Percentiles rank a stretch among this genome's conserved stretches.
These are phyloP conservation scores for Dryocosmus kuriphilus DNA, from an alignment of 2,888 invertebrate species.

Conservation along the genomic window DNA sequence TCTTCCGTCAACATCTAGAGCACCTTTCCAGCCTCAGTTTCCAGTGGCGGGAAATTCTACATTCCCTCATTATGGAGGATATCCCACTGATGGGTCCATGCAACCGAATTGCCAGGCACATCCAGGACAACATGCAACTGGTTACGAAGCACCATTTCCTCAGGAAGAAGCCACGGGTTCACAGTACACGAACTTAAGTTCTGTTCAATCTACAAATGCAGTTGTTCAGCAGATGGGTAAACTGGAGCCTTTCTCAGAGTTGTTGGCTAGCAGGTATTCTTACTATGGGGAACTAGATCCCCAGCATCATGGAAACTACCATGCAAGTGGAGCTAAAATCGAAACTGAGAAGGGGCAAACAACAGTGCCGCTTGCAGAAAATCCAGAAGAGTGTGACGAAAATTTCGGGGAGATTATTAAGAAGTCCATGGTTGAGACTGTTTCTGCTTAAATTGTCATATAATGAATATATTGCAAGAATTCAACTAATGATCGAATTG, in stretches of 20 bases:
- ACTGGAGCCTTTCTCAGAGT: conserved; percentile 85
- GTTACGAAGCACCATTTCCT: conserved; percentile 65
- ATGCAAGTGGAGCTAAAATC: conserved; percentile 50
- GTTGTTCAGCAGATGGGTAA: conserved; percentile 80
- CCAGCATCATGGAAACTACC: conserved; percentile 56
- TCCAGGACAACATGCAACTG: conserved; percentile 56
- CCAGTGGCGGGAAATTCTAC: conserved; percentile 58
- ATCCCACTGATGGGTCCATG: conserved; percentile 27
- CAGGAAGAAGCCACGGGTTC: conserved; percentile 79
- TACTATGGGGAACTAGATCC: conserved; percentile 75
- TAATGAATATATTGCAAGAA: neutral
- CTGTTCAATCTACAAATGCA: conserved; percentile 77
- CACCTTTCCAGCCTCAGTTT: conserved; percentile 60
- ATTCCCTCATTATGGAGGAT: conserved; percentile 66
- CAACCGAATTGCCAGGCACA: conserved; percentile 63
- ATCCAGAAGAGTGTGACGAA: conserved; percentile 80
- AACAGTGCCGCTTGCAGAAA: conserved; percentile 45
- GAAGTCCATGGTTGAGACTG: conserved; percentile 94
- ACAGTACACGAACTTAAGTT: conserved; percentile 85
- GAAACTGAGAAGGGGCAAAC: conserved; percentile 52
- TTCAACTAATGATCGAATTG: neutral
- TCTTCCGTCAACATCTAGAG: conserved; percentile 71
- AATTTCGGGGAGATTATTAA: conserved; percentile 96
- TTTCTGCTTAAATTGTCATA: conserved; percentile 83
- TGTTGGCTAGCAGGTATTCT: conserved; percentile 81